These are phyloP conservation scores for Orchestes rusci DNA, from an alignment of 2,888 invertebrate species.

Conservation along the genomic window DNA sequence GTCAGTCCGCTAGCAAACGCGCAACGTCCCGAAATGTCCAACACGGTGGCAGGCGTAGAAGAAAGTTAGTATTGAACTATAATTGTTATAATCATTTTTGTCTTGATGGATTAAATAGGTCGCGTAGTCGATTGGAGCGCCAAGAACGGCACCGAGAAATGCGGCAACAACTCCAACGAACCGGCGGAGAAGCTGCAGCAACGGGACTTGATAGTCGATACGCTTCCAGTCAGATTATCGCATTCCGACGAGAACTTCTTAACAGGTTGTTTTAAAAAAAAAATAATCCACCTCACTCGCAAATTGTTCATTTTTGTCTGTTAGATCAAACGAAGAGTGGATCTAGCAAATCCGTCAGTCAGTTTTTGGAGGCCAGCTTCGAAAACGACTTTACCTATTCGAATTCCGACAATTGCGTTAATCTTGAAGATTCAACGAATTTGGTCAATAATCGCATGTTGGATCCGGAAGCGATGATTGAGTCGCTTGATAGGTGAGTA, in stretches of 20 bases:
- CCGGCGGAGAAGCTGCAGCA: slow-evolving; percentile 9
- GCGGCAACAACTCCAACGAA: slow-evolving; percentile 1
- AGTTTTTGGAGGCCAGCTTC: slow-evolving; percentile 28
- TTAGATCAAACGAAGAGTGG: slow-evolving; percentile 44
- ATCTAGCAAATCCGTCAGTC: slow-evolving; percentile 36
- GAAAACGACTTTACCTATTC: slow-evolving; percentile 23
- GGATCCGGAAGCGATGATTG: slow-evolving; percentile 62
- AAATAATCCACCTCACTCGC: too few species aligned
- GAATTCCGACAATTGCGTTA: slow-evolving; percentile 24
- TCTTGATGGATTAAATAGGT: slow-evolving; percentile 4
- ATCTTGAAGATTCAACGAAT: slow-evolving; percentile 31
- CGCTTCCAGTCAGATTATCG: slow-evolving; percentile 42
- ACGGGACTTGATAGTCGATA: slow-evolving; percentile 23
- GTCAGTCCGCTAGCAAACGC: slow-evolving; percentile 25
- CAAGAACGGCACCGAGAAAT: slow-evolving; percentile 19
- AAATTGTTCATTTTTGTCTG: too few species aligned
- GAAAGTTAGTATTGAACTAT: slow-evolving; percentile 21
- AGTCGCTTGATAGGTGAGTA: slow-evolving; percentile 55
- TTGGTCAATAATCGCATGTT: slow-evolving; percentile 41
- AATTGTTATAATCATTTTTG: not conserved
- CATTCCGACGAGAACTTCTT: slow-evolving; percentile 38
- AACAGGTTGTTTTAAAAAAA: too few species aligned
- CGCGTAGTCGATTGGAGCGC: slow-evolving; percentile 22
- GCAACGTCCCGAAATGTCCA: slow-evolving; percentile 34
- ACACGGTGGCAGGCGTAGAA: slow-evolving; percentile 42